Conservation (phyloP, 1,140 invertebrate species). For the Oryctes rhinoceros region DNA sequence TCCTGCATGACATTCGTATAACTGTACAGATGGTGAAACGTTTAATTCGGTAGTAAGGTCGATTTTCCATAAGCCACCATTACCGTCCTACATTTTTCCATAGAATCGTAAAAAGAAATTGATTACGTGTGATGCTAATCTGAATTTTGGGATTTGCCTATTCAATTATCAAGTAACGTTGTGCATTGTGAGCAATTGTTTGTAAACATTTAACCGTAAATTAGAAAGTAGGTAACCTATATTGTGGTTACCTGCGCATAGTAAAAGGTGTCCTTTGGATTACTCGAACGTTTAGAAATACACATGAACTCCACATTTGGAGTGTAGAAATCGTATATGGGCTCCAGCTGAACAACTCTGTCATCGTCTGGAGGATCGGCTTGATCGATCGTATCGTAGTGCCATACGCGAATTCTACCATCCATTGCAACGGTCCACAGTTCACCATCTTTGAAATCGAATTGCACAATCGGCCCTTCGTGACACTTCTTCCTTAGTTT, state of each 20-base stretch:
- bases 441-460: conserved; percentile 73
- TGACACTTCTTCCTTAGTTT: conserved; percentile 79
- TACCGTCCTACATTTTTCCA: conserved; percentile 71
- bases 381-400: conserved; percentile 85
- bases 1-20: conserved; percentile 79
- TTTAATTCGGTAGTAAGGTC: conserved; percentile 75
- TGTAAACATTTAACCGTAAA: too few relatives aligned
- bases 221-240: too few relatives aligned
- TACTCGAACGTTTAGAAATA: conserved; percentile 64
- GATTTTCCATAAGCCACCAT: conserved; percentile 82
- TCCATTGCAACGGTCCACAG: conserved; percentile 76
- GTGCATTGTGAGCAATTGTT: too few relatives aligned
- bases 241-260: conserved; percentile 57
- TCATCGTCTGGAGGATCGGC: conserved; percentile 81
- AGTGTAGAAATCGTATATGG: conserved; percentile 78
- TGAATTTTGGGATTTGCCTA: too few relatives aligned
- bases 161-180: too few relatives aligned
- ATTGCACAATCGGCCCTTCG: conserved; percentile 73
- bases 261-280: conserved; percentile 66
- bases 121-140: too few relatives aligned
- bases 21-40: conserved; percentile 65
- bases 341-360: conserved; percentile 79
- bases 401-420: conserved; percentile 86
- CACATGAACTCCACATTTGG: conserved; percentile 64
- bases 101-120: too few relatives aligned